Conservation (phyloP, 2,113 vertebrate species). For the Phalacrocorax carbo region DNA sequence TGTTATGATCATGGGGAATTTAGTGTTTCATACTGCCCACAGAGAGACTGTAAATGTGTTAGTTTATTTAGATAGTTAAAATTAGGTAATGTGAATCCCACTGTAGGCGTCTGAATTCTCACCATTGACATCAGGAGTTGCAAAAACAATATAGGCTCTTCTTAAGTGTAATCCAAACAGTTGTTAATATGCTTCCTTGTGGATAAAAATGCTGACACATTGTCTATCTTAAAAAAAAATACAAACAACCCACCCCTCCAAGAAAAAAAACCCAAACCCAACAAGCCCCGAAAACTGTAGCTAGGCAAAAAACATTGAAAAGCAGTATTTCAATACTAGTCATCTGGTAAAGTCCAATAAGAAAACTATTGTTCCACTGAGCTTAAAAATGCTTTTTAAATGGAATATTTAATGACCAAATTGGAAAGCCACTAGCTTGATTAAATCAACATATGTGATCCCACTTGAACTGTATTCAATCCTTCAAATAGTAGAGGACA, state of each 20-base stretch:
- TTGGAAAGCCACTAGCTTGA: neutral
- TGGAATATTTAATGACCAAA: neutral
- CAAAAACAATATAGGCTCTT: neutral
- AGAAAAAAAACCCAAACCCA: neutral
- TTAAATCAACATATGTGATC: neutral
- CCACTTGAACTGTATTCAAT: neutral
- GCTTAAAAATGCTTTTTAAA: neutral
- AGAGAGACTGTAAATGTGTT: neutral
- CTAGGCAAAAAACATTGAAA: neutral
- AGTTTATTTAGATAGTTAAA: neutral
- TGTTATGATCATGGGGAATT: neutral
- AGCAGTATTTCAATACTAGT: neutral
- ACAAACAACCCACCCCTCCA: too few relatives aligned
- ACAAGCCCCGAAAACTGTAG: neutral
- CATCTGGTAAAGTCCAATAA: neutral
- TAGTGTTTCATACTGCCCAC: neutral
- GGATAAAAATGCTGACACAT: neutral
- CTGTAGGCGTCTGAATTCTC: neutral
- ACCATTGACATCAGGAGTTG: neutral
- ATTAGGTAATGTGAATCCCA: neutral
- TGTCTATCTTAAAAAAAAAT: too few relatives aligned
- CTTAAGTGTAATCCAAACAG: neutral
- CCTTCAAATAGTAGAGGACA: neutral
- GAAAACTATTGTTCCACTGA: neutral
- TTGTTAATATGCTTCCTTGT: neutral